Base-by-base conservation (phyloP, 2,797 vertebrate genomes). In the Syngnathus rostellatus region DNA sequence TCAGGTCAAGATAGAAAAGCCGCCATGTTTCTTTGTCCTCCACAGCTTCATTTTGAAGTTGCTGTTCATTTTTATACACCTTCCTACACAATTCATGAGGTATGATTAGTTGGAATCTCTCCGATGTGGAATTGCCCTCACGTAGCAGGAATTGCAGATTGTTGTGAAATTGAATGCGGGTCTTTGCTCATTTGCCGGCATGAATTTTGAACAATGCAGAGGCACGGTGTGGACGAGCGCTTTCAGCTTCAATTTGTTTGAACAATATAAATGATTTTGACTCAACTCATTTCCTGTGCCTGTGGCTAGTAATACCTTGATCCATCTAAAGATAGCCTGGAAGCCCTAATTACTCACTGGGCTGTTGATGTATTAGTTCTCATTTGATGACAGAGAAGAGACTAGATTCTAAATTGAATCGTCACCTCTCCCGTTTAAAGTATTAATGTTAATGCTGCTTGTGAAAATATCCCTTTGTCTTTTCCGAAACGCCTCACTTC, bases 91-190 rank as follows among this genome's bases (percentile, higher is more conserved):
- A 89, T 89, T 86, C 80, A 92, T 78, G 78, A 85, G 75, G 76
- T 76, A 77, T 90, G 86, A 92, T 93, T 92, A 90, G 90, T 91
- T 90, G 90, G 84, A 81, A 83, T 85, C 86, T 87, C 80, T 86
- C 84, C 80, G 72, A 66, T 83, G 82, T 79, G 80, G 86, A 81
- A 77, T 78, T 70, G 58, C 63, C 1, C 14, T 77, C 62, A 86
- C 86, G 77, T 79, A 67, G 40, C 68, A 63, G 69, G 78, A 64
- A 78, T 67, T 64, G 74, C 58, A 40, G 43, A 63, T 70, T 67
- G 71, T 62, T 72, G 69, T 76, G 67, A 75, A 79, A 65, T 45
- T 72, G 72, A 85, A 80, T 68, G 65, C 64, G 62, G 73, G 64
- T 74, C 67, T 79, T 68, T 65, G 63, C 72, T 84, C 78, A 74